These are phyloP conservation scores for Orthonevra nobilis DNA, from an alignment of 2,888 invertebrate species.

Conservation along the genomic window DNA sequence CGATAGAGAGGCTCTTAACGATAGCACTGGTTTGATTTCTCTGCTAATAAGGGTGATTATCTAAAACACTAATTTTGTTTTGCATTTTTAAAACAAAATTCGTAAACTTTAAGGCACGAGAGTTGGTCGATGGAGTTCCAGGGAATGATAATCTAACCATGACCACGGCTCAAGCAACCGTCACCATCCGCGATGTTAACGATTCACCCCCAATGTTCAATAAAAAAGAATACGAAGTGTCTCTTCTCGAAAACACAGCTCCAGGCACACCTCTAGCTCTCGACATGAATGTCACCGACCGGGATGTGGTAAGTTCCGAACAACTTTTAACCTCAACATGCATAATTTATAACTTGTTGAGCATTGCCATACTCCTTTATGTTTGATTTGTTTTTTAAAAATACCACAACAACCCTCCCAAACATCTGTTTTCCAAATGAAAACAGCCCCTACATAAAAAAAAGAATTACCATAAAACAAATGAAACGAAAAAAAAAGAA, in stretches of 20 bases:
- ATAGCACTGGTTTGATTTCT: slow-evolving; percentile 89
- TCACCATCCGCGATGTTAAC: slow-evolving; percentile 93
- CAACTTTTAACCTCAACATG: too few relatives aligned
- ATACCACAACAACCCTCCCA: too few relatives aligned
- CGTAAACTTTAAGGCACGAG: slow-evolving; percentile 84
- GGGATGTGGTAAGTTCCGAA: slow-evolving; percentile 87
- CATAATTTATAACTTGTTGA: slow-evolving; percentile 45
- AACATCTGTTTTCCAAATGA: slow-evolving; percentile 64
- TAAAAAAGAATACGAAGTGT: slow-evolving; percentile 88
- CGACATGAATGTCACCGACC: slow-evolving; percentile 92
- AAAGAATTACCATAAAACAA: slow-evolving; percentile 58
- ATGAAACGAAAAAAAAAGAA: too few relatives aligned
- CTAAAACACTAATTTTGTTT: too few relatives aligned
- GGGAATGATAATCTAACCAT: slow-evolving; percentile 86
- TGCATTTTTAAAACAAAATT: background rate
- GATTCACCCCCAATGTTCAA: slow-evolving; percentile 94
- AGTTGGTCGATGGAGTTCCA: slow-evolving; percentile 87
- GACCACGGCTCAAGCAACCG: slow-evolving; percentile 87
- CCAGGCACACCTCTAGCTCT: slow-evolving; percentile 90
- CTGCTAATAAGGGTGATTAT: slow-evolving; percentile 86
- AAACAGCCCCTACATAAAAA: slow-evolving; percentile 41
- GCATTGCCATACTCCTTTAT: too few relatives aligned
- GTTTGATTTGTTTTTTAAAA: too few relatives aligned
- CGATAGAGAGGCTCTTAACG: slow-evolving; percentile 90
- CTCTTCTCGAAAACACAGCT: slow-evolving; percentile 90